These are phyloP conservation scores for Eilema griseolum DNA, from an alignment of 2,888 invertebrate genomes.

Conservation along the genomic window DNA sequence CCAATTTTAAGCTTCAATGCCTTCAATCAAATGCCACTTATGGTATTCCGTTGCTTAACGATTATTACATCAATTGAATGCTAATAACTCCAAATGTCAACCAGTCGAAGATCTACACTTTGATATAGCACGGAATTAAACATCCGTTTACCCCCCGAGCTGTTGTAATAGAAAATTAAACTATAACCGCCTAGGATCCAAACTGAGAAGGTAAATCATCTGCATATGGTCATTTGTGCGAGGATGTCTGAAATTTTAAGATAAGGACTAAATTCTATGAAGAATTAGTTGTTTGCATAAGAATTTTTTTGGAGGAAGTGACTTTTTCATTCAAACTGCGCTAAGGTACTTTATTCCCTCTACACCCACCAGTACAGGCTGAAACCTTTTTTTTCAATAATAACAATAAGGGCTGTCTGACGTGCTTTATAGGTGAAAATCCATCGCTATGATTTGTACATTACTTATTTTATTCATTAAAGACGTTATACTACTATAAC, in stretches of 20 bases:
- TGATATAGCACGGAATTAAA: not conserved
- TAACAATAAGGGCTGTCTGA: not conserved
- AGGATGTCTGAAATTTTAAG: no score
- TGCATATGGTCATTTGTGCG: no score
- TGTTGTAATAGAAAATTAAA: not conserved
- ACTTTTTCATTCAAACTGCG: not conserved
- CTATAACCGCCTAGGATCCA: not conserved
- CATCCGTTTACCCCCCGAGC: not conserved
- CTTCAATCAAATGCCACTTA: conserved; percentile 8
- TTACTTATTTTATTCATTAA: conserved; percentile 14
- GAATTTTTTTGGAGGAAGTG: not conserved
- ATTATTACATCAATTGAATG: not conserved
- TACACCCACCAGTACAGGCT: not conserved
- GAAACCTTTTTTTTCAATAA: not conserved
- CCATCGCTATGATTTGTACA: conserved; percentile 15
- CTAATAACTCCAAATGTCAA: not conserved
- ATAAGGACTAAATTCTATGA: not conserved
- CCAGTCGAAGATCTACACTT: not conserved
- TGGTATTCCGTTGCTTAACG: conserved; percentile 3
- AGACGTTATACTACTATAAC: conserved; percentile 8
- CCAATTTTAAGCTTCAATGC: not conserved
- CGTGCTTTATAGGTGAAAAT: conserved; percentile 2
- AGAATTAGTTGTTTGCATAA: not conserved
- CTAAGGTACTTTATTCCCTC: not conserved
- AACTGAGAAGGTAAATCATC: not conserved